A percentile compares a stretch with the other conserved stretches of the same genome.
Evolutionary conservation across 2,888 invertebrate species (phyloP).

Genomic region (Eubasilissa splendida): DNA sequence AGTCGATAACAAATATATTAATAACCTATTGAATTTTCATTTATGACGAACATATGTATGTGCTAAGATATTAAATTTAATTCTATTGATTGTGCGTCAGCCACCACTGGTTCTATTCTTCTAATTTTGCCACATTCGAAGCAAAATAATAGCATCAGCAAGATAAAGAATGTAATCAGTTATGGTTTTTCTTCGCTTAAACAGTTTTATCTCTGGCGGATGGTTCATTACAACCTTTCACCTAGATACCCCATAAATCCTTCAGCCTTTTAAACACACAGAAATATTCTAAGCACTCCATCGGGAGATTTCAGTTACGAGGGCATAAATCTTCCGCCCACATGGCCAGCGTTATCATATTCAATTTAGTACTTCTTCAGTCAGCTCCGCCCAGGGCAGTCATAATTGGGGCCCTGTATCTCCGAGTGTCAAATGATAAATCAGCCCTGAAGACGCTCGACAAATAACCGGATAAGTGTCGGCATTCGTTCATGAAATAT

Average conservation of each 20-base stretch:
- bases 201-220: not conserved
- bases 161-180: too few species aligned
- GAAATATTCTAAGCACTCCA: not conserved
- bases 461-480: slow-evolving; percentile 32
- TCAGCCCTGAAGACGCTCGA: slow-evolving; percentile 40
- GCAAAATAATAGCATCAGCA: too few species aligned
- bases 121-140: too few species aligned
- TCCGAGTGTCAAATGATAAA: slow-evolving; percentile 53
- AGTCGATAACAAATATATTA: too few species aligned
- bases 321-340: slow-evolving; percentile 45
- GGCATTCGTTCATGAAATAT: not conserved
- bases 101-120: too few species aligned
- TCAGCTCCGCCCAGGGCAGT: not conserved
- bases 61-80: too few species aligned
- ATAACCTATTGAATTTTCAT: too few species aligned
- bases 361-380: slow-evolving; percentile 9
- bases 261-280: slow-evolving; percentile 24
- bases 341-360: slow-evolving; percentile 24
- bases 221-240: not conserved
- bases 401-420: slow-evolving; percentile 51
- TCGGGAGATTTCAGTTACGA: slow-evolving; percentile 4
- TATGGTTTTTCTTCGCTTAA: not conserved
- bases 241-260: slow-evolving; percentile 23
- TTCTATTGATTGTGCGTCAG: too few species aligned
- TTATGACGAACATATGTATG: too few species aligned